Percentiles rank a stretch among this genome's conserved stretches.
These are phyloP conservation scores for Zoanthus sansibaricus DNA, from an alignment of 92 coral and sea anemone genomes.

Conservation along the genomic window DNA sequence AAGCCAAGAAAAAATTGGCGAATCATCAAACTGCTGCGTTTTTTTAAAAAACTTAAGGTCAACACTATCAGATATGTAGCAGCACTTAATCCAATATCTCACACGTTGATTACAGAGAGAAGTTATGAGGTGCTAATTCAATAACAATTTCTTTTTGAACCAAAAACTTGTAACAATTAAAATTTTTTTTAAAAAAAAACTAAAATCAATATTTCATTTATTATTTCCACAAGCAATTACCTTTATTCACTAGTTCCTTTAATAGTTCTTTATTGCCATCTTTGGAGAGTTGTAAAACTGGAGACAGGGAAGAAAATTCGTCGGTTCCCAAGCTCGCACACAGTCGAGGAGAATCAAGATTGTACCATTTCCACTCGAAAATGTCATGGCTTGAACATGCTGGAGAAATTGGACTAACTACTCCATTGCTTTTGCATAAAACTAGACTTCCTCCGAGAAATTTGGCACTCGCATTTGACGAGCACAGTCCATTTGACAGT, in stretches of 20 bases:
- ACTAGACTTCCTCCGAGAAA: conserved; percentile 72
- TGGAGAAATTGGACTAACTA: conserved; percentile 83
- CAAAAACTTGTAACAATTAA: neutral
- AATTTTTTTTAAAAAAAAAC: no score
- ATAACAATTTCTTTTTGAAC: neutral
- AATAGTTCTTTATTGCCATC: conserved; percentile 72
- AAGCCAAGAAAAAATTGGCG: no score
- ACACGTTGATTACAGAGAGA: neutral
- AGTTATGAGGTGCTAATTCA: neutral
- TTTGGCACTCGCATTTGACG: conserved; percentile 55
- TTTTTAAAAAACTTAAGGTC: no score
- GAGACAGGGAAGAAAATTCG: conserved; percentile 82
- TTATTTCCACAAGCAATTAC: conserved; percentile 41
- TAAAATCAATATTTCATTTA: neutral
- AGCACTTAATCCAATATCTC: neutral
- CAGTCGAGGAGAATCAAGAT: conserved; percentile 82
- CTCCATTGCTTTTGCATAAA: conserved; percentile 76
- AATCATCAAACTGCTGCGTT: no score
- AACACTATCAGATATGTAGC: no score
- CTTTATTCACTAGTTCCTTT: conserved; percentile 70
- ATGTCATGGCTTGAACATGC: conserved; percentile 83
- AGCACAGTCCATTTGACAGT: conserved; percentile 61
- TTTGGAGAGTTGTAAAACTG: conserved; percentile 75
- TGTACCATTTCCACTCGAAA: conserved; percentile 92
- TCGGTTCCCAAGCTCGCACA: conserved; percentile 85